Base-by-base conservation (phyloP, 92 coral and sea anemone genomes). In the Chrysogorgia sp. region DNA sequence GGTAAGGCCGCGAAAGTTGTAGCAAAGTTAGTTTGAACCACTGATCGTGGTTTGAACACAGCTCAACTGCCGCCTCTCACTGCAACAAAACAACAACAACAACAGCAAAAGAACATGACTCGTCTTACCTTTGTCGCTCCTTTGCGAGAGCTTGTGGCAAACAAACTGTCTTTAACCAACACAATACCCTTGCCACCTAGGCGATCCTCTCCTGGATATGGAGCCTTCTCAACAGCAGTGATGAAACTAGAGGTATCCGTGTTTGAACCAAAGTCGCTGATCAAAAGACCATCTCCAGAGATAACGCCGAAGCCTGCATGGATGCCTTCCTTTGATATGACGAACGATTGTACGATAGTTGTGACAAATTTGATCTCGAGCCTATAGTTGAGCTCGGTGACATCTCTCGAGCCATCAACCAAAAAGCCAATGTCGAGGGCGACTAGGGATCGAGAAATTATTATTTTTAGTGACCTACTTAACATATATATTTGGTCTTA, bases 351-450 rank as follows among this genome's bases (percentile, higher is more conserved):
- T 29, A 84, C 64, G 35, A 93, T 67, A 35, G 75, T 59, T 71
- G 77, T 87, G 25, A 90, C 76, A 78, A 93, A 93, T 26, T 86
- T 82, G 57, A 89, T 91, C 83, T 83, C 81, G 15, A 84, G 80
- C 74, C 84, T 87, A 90, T 91, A 93, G 89, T 93, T 91, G 20
- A 82, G 70, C 31, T 88, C 88, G 12, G 90, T 92, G 25, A 93
- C 94, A n/a, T 66, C 55, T 26, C 83, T 88, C 35, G 98, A 91
- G 47, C 91, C 94, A 76, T 93, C 98, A 72, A 93, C 71, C 34
- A 91, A 85, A 84, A 93, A 91, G 22, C 88, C 98, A 35, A 93
- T 83, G 74, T 93, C 98, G 50, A 90, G 78, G 32, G 94, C 88
- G 49, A 93, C 97, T 19, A 90, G 90, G 65, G 89, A 92, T 40